Evolutionary conservation across 2,888 invertebrate genomes (phyloP).

Genomic region (Colostygia pectinataria): DNA sequence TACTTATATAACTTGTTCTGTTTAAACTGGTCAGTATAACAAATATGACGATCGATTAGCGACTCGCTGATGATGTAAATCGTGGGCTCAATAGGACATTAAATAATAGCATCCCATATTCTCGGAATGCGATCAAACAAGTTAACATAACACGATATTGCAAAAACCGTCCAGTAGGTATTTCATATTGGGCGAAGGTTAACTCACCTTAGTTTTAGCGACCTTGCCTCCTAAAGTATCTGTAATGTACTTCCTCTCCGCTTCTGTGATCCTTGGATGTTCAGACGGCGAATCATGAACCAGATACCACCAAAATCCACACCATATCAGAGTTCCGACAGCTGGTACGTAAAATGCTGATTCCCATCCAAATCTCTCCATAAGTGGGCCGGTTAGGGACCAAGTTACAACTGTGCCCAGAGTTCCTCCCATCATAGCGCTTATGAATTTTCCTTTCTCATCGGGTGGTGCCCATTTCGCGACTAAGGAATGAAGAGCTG

Average conservation of each 20-base stretch:
- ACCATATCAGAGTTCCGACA: slow-evolving; percentile 79
- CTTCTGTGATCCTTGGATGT: slow-evolving; percentile 84
- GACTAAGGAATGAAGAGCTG: slow-evolving; percentile 85
- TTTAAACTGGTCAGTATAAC: not conserved
- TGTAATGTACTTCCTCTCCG: slow-evolving; percentile 85
- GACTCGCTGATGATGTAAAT: slow-evolving; percentile 21
- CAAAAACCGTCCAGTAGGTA: slow-evolving; percentile 27
- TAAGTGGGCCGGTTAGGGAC: slow-evolving; percentile 85
- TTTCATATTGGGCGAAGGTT: slow-evolving; percentile 36
- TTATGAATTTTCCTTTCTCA: slow-evolving; percentile 89
- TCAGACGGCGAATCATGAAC: slow-evolving; percentile 85
- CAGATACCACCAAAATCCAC: slow-evolving; percentile 83
- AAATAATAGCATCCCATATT: slow-evolving; percentile 25
- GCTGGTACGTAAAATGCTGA: slow-evolving; percentile 87
- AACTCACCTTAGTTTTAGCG: slow-evolving; percentile 80
- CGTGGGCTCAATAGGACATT: slow-evolving; percentile 17
- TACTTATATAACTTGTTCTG: not conserved
- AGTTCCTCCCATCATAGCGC: slow-evolving; percentile 88
- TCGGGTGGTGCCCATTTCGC: slow-evolving; percentile 89
- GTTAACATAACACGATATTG: slow-evolving; percentile 39
- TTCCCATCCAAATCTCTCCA: slow-evolving; percentile 85
- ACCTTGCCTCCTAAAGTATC: slow-evolving; percentile 83
- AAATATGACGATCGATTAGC: slow-evolving; percentile 21
- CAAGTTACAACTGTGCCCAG: slow-evolving; percentile 88
- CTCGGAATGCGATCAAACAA: slow-evolving; percentile 26